Evolutionary conservation across 2,113 vertebrate species (phyloP).

Genomic region (Cyrtonyx montezumae): DNA sequence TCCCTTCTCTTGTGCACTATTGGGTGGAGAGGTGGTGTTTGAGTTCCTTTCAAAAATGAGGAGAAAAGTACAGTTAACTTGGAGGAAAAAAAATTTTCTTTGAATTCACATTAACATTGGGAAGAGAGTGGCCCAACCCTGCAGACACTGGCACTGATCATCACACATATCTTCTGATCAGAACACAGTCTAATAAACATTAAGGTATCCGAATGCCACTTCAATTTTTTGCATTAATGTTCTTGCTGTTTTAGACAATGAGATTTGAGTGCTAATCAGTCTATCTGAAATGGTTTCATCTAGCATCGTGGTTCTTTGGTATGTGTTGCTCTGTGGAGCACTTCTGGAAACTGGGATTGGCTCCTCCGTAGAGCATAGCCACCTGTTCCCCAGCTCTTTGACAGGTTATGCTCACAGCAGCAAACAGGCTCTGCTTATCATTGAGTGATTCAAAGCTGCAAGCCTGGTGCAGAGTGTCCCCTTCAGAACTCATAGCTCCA

Average conservation of each 20-base stretch:
- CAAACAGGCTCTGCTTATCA: neutral
- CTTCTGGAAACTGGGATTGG: neutral
- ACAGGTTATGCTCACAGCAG: neutral
- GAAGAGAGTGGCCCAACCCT: neutral
- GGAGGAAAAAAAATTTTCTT: neutral
- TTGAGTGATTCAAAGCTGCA: neutral
- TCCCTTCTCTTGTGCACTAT: slow-evolving; percentile 6
- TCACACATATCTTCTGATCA: neutral
- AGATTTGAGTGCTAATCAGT: neutral
- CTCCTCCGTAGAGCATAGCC: neutral
- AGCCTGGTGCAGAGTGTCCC: neutral
- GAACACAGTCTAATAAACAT: neutral
- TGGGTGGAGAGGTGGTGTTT: slow-evolving; percentile 40
- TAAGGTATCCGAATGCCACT: neutral
- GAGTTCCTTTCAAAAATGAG: slow-evolving; percentile 51
- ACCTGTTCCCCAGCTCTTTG: neutral
- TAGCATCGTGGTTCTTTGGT: neutral
- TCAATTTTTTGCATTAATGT: neutral
- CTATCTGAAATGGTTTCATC: neutral
- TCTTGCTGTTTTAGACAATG: neutral
- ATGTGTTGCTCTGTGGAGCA: neutral
- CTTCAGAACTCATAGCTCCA: neutral
- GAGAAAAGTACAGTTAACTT: slow-evolving; percentile 2
- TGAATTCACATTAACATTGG: neutral
- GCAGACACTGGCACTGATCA: neutral